Evolutionary conservation across 2,113 vertebrate genomes (phyloP), one percentile per base, ranked within the genome.

Genomic region (Crocuta crocuta): DNA sequence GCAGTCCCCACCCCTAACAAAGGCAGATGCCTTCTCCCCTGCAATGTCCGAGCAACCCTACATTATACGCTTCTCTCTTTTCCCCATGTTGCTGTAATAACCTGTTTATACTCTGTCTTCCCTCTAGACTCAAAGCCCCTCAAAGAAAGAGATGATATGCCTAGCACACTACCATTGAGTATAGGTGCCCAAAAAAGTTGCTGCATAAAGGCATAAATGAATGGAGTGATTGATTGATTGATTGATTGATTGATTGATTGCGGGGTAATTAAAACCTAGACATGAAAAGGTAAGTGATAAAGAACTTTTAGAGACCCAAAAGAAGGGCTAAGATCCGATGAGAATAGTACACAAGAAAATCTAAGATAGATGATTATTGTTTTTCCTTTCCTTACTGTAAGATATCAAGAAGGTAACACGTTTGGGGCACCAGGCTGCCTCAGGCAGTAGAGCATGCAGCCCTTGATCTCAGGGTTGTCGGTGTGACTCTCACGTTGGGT

Each of bases 1-100:
- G 48, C 10, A 13, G 2, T 63, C 23, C 35, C 45, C 1, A 4
- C 0, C 12, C 23, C 87, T 28, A 61, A 45, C 16, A 68, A 43
- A n/a, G 6, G 8, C 23, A 31, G 15, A 1, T 23, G 7, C n/a
- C 28, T 55, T 26, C 61, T 35, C n/a, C n/a, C 19, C 58, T 65
- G 12, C 11, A 4, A 1, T 33, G 79, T 65, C 92, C 35, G n/a
- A 78, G 28, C 23, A 58, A 3, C 53, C 26, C 0, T n/a, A 10
- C 4, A 0, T 16, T 7, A 7, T 1, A 35, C 5, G 10, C 11
- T 0, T 50, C 4, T 39, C 26, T 78, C 45, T 43, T 43, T 39
- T 39, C 55, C 43, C 43, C 5, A 1, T 2, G 0, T 58, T 82
- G 45, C 53, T 16, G 2, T 43, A 48, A 4, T 87, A 73, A 43